Conservation (phyloP, 2,888 invertebrate genomes). For the Xylophagus ater region DNA sequence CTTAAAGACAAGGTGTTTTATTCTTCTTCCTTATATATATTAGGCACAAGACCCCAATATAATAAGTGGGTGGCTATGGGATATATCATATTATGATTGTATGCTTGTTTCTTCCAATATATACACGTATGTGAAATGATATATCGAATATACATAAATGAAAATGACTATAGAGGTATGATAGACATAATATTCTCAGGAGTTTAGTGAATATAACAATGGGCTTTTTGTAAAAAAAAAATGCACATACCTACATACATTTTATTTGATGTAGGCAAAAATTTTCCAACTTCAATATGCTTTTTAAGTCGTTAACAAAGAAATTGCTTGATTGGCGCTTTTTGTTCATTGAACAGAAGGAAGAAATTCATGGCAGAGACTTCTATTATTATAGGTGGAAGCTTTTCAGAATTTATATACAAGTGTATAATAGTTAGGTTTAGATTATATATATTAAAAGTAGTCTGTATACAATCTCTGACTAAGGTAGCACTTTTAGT, state of each 20-base stretch:
- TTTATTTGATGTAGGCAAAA: slow-evolving; percentile 7
- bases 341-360: slow-evolving; percentile 10
- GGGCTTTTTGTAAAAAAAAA: slow-evolving; percentile 2
- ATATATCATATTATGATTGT: neutral
- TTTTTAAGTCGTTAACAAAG: slow-evolving; percentile 19
- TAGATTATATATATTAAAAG: too few species aligned
- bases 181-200: slow-evolving; percentile 1
- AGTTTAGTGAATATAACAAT: neutral
- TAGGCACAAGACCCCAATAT: too few species aligned
- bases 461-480: too few species aligned
- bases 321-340: slow-evolving; percentile 19
- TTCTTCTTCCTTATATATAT: too few species aligned
- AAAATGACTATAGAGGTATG: too few species aligned
- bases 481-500: too few species aligned
- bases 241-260: neutral
- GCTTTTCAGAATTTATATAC: slow-evolving; percentile 8
- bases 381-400: slow-evolving; percentile 10
- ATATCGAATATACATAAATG: too few species aligned
- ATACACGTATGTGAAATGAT: too few species aligned
- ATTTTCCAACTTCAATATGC: slow-evolving; percentile 14
- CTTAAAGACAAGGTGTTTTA: slow-evolving; percentile 16
- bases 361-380: neutral
- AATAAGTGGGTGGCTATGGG: too few species aligned
- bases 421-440: too few species aligned
- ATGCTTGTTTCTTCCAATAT: too few species aligned